Conservation (phyloP, 2,888 invertebrate species). For the Scaptodrosophila latifasciaeformis region DNA sequence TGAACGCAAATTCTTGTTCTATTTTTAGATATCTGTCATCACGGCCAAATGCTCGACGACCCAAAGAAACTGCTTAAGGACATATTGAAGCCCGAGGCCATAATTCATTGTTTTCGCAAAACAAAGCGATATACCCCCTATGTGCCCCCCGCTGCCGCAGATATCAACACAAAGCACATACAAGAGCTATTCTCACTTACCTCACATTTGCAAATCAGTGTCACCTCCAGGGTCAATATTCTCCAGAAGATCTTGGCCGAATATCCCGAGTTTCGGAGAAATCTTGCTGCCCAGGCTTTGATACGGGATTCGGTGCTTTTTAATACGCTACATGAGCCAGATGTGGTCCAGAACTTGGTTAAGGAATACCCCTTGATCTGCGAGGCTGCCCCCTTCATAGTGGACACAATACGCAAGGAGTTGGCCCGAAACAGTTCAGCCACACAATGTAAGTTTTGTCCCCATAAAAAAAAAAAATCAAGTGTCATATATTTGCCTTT, state of each 20-base stretch:
- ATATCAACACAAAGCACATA: slow-evolving; percentile 53
- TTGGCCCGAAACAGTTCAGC: slow-evolving; percentile 66
- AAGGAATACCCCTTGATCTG: slow-evolving; percentile 82
- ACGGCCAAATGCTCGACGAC: slow-evolving; percentile 80
- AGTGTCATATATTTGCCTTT: neutral
- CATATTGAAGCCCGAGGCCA: slow-evolving; percentile 78
- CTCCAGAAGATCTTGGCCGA: slow-evolving; percentile 80
- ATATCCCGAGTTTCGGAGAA: slow-evolving; percentile 81
- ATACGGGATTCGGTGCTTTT: slow-evolving; percentile 84
- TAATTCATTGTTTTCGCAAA: slow-evolving; percentile 77
- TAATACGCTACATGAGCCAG: slow-evolving; percentile 80
- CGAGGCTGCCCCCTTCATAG: slow-evolving; percentile 78
- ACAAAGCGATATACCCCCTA: slow-evolving; percentile 61
- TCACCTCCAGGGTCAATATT: slow-evolving; percentile 76
- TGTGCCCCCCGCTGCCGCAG: slow-evolving; percentile 43
- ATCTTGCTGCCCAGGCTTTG: slow-evolving; percentile 82
- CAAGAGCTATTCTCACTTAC: slow-evolving; percentile 70
- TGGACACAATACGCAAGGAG: slow-evolving; percentile 73
- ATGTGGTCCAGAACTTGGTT: slow-evolving; percentile 80
- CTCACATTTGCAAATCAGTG: slow-evolving; percentile 73
- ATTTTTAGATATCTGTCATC: slow-evolving; percentile 83
- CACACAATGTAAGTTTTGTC: slow-evolving; percentile 55
- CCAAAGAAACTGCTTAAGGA: slow-evolving; percentile 73
- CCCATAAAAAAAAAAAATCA: neutral
- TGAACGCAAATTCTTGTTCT: neutral